These are phyloP conservation scores for Ia io DNA, from an alignment of 2,113 vertebrate genomes.

Conservation along the genomic window DNA sequence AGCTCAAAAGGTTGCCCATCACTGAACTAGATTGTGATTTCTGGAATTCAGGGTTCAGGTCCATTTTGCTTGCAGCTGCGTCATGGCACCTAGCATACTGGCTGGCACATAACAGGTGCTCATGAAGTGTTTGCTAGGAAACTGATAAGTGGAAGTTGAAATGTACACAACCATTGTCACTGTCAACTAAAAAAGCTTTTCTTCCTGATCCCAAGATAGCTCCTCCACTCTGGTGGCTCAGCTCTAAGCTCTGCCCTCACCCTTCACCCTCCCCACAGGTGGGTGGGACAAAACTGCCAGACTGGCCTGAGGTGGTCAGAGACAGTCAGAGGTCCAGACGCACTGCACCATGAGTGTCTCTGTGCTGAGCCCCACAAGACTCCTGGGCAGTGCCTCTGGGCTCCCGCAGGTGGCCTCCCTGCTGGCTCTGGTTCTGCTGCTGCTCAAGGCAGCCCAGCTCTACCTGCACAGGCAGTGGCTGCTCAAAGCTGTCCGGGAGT, in stretches of 20 bases:
- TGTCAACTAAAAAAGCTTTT: background rate
- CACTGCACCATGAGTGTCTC: constrained; percentile 27
- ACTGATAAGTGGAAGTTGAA: too few relatives aligned
- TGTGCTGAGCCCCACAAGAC: background rate
- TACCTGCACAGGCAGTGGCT: constrained; percentile 64
- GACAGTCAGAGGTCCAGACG: background rate
- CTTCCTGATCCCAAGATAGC: background rate
- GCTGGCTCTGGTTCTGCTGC: constrained; percentile 70
- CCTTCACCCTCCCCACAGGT: background rate
- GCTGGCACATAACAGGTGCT: background rate
- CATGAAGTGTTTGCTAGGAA: background rate
- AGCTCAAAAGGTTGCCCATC: too few relatives aligned
- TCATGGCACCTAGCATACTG: background rate
- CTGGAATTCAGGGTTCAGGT: background rate
- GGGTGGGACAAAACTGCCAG: background rate
- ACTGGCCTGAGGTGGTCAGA: too few relatives aligned
- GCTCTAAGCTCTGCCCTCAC: background rate
- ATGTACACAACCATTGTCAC: background rate
- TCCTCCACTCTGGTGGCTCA: background rate
- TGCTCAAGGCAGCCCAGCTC: constrained; percentile 63
- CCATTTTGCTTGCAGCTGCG: too few relatives aligned
- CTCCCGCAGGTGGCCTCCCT: constrained; percentile 71
- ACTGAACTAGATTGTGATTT: background rate
- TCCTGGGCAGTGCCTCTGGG: background rate
- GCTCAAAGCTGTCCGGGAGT: constrained; percentile 75